Conservation (phyloP, 2,113 vertebrate species). For the Petaurus breviceps region DNA sequence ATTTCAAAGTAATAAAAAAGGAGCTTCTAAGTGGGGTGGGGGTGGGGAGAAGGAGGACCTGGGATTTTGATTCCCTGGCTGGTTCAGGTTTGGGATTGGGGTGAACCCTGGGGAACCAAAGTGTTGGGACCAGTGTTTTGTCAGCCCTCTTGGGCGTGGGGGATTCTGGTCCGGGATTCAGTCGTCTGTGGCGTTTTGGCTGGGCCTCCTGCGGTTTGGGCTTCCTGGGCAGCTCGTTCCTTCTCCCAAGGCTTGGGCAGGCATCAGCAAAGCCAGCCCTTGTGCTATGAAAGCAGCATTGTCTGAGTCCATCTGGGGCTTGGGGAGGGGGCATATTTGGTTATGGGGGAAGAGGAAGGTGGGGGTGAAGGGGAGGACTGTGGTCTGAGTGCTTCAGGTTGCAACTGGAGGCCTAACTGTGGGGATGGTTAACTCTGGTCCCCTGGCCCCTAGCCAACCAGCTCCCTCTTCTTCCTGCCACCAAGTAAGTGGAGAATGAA, state of each 20-base stretch:
- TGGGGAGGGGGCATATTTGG: conserved; percentile 69
- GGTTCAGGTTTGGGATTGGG: conserved; percentile 6
- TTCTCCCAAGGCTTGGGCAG: conserved; percentile 58
- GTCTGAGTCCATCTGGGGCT: conserved; percentile 63
- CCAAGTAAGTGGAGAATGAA: not conserved
- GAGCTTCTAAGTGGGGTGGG: not conserved
- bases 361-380: not conserved
- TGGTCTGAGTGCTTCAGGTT: conserved; percentile 50
- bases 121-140: conserved; percentile 42
- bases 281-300: conserved; percentile 75
- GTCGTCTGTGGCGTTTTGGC: conserved; percentile 78
- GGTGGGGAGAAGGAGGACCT: conserved; percentile 58
- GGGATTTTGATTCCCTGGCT: conserved; percentile 43
- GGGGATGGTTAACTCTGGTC: not conserved
- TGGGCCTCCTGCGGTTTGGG: conserved; percentile 74
- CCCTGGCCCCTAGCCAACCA: not conserved
- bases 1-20: not conserved
- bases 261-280: conserved; percentile 43
- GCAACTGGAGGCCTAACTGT: conserved; percentile 27
- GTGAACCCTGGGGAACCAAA: conserved; percentile 6
- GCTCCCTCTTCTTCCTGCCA: not conserved
- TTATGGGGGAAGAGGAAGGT: not conserved
- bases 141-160: conserved; percentile 25
- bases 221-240: conserved; percentile 76
- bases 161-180: conserved; percentile 57